Base-by-base conservation (phyloP, 2,888 invertebrate species). In the Diarsia rubi region DNA sequence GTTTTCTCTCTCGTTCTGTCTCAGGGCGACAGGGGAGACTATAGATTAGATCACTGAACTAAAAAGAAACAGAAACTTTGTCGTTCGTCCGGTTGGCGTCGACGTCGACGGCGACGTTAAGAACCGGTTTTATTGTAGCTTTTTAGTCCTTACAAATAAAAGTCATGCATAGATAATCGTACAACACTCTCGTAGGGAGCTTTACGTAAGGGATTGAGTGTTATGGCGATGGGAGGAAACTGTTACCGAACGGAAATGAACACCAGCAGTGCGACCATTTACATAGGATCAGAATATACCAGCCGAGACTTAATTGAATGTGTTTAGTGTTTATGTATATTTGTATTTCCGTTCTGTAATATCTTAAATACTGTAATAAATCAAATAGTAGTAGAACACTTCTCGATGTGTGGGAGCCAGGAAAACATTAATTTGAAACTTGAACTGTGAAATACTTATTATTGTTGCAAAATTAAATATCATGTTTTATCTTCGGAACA, bases 191-290 rank as follows among this genome's bases (percentile, higher is more conserved):
- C 85, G 88, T 86, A 89, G 89, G 88, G 87, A 92, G 91, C 90
- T 93, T 84, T 90, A 92, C 88, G 88, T 91, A 91, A 91, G 90
- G 92, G 90, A 85, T 86, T 85, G 87, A 77, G 90, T 88, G 89
- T 89, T 88, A 83, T 81, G 76, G 86, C 86, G 85, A 86, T 92
- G 92, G 92, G 92, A 94, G 94, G 95, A 95, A 95, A 93, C 92
- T 93, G 93, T 95, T 95, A 94, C 91, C 84, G 92, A 93, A 90
- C 95, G 96, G 95, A 95, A 94, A 95, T 94, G 93, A 92, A 92
- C 91, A 88, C 87, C 91, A 89, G 88, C 87, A 87, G 86, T 83
- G 71, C 24, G 87, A 84, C 88, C 85, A 92, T 93, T 92, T 90
- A 90, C 90, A 89, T 86, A 88, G 82, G 88, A 88, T 86, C 81